These are phyloP conservation scores for Notoglanidium macrostoma DNA, from an alignment of 2,797 vertebrate species.

Conservation along the genomic window DNA sequence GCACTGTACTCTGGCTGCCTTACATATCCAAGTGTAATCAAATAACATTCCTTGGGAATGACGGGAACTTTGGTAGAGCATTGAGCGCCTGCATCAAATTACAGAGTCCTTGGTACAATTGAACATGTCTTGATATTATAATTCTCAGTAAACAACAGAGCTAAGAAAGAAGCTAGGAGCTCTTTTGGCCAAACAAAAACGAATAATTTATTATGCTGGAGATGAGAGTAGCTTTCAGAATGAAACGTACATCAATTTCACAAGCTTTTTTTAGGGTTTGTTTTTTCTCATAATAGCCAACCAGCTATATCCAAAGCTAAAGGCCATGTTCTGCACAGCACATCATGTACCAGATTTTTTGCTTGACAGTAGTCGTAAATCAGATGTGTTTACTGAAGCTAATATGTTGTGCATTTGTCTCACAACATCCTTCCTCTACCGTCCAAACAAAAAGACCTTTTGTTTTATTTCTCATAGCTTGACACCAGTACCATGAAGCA, in stretches of 20 bases:
- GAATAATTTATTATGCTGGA: not conserved
- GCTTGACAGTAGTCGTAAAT: constrained; percentile 45
- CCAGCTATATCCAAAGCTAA: constrained; percentile 16
- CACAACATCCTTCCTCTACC: constrained; percentile 32
- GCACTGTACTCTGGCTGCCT: constrained; percentile 39
- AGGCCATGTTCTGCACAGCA: constrained; percentile 7
- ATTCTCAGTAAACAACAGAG: constrained; percentile 9
- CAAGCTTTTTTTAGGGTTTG: constrained; percentile 1
- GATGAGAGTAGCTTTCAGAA: constrained; percentile 15
- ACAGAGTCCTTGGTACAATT: constrained; percentile 29
- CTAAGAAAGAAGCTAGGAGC: not conserved
- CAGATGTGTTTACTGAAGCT: constrained; percentile 38
- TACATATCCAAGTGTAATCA: constrained; percentile 38
- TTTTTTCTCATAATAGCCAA: constrained; percentile 1
- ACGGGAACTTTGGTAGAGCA: constrained; percentile 9
- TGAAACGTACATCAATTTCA: constrained; percentile 7
- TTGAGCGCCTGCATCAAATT: constrained; percentile 26
- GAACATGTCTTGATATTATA: constrained; percentile 36
- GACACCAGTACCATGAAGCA: constrained; percentile 28
- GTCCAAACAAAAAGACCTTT: constrained; percentile 28
- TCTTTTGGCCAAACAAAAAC: constrained; percentile 4
- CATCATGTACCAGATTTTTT: constrained; percentile 19
- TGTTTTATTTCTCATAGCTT: constrained; percentile 38
- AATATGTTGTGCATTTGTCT: constrained; percentile 35
- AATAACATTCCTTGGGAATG: constrained; percentile 41